A percentile compares a stretch with the other conserved stretches of the same genome.
Evolutionary conservation across 2,888 invertebrate species (phyloP).

Genomic region (Noctua comes): DNA sequence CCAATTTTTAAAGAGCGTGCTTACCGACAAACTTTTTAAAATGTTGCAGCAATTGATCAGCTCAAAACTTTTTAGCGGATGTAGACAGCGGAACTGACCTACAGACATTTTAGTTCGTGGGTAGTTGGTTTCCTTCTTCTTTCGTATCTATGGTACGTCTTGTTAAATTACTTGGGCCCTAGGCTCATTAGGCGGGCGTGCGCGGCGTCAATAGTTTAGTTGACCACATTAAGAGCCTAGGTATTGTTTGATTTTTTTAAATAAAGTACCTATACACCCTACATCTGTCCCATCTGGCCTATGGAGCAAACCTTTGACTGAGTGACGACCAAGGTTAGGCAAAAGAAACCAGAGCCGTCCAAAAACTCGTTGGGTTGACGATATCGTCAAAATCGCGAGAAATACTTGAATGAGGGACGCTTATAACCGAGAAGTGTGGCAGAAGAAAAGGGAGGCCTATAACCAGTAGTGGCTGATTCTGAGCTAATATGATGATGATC

Average conservation of each 20-base stretch:
- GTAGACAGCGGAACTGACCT: neutral
- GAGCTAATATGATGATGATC: neutral
- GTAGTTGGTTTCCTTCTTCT: neutral
- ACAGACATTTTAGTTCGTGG: neutral
- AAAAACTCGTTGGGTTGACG: neutral
- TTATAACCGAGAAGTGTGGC: neutral
- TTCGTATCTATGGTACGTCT: neutral
- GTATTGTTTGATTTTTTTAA: neutral
- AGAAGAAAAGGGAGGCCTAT: neutral
- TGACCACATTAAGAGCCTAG: neutral
- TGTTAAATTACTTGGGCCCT: neutral
- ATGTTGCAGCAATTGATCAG: neutral
- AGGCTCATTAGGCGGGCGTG: neutral
- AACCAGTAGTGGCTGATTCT: neutral
- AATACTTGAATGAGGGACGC: neutral
- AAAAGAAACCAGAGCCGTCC: neutral
- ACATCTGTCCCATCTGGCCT: neutral
- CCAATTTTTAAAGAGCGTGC: slow-evolving; percentile 1
- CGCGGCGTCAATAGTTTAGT: neutral
- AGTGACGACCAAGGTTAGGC: neutral
- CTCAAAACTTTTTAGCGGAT: neutral
- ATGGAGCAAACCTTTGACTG: neutral
- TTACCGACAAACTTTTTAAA: slow-evolving; percentile 9
- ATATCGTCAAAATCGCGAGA: too few species aligned
- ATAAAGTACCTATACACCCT: neutral